Base-by-base conservation (phyloP, 35 echinoderm and acorn worm genomes). In the Apostichopus japonicus region DNA sequence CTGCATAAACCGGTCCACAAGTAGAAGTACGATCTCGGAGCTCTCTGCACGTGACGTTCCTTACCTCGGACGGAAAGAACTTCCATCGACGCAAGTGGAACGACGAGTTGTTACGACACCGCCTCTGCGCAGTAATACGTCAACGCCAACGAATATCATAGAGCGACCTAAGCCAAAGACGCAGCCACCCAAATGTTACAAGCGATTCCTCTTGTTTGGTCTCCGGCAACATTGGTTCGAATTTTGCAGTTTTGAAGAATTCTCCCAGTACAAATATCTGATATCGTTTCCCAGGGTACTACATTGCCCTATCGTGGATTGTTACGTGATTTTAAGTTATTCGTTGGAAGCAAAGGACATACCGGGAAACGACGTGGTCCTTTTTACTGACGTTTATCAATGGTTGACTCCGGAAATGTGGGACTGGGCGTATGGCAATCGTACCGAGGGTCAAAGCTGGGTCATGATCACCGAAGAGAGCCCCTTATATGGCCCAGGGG, bases 391-490 rank as follows among this genome's bases (percentile, higher is more conserved):
- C 62, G 67, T 89, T 11, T 89, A 72, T 44, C 61, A 67, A 33
- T 89, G 86, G 86, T 9, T 89, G 6, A 89, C 59, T 2, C 67
- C 67, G 10, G 61, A 72, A 51, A 89, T 89, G 86, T 89, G 86
- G 86, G 67, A 33, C 62, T 89, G 86, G 86, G 81, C 81, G 8
- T 8, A 57, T 16, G 81, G 81, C 19, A 84, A 84, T 84, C 81
- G 81, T 22, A 57, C 81, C 22, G 62, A 75, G 4, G 86, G 67
- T 54, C 86, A 89, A 72, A 54, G 67, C 10, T 89, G 86, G 86
- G 67, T 89, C 61, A 89, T 89, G 86, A 75, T 89, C 10, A 89
- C 86, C 13, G 61, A 89, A 15, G 86, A 89, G 61, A 89, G 86
- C 17, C 86, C 86, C 23, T 72, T 89, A 63, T 89, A 89, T 25